Evolutionary conservation across 2,888 invertebrate species (phyloP).

Genomic region (Dicranocentrus wangi): DNA sequence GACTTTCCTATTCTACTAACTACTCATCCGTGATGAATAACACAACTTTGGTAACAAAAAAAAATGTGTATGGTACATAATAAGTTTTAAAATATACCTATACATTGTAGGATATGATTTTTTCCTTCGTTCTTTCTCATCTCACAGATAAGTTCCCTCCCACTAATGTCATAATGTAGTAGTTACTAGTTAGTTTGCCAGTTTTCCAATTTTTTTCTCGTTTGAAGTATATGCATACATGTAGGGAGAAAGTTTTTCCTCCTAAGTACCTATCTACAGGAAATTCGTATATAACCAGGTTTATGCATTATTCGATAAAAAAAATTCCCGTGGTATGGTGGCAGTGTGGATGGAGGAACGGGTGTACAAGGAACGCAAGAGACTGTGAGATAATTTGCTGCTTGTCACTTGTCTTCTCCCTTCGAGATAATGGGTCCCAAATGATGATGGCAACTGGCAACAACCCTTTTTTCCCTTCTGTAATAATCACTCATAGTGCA

Average conservation of each 20-base stretch:
- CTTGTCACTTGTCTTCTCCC: slow-evolving; percentile 62
- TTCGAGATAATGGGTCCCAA: slow-evolving; percentile 61
- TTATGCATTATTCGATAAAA: slow-evolving; percentile 30
- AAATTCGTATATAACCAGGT: slow-evolving; percentile 52
- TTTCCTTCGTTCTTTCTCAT: slow-evolving; percentile 17
- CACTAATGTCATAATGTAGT: slow-evolving; percentile 29
- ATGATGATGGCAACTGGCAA: slow-evolving; percentile 63
- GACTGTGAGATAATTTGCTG: slow-evolving; percentile 62
- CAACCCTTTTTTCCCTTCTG: slow-evolving; percentile 41
- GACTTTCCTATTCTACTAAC: slow-evolving; percentile 3
- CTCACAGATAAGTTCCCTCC: slow-evolving; percentile 13
- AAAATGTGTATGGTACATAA: background rate
- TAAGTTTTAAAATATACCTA: background rate
- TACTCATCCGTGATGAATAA: slow-evolving; percentile 3
- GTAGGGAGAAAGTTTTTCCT: background rate
- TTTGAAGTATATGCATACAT: background rate
- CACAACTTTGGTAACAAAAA: too few relatives aligned
- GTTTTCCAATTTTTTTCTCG: slow-evolving; percentile 23
- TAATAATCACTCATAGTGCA: slow-evolving; percentile 41
- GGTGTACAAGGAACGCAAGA: slow-evolving; percentile 30
- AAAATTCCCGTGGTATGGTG: slow-evolving; percentile 1
- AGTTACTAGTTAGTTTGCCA: slow-evolving; percentile 19
- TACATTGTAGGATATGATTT: slow-evolving; percentile 23
- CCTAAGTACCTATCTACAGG: slow-evolving; percentile 29
- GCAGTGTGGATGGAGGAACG: slow-evolving; percentile 19